Evolutionary conservation across 1,140 invertebrate genomes (phyloP).

Genomic region (Drosophila sulfurigaster): DNA sequence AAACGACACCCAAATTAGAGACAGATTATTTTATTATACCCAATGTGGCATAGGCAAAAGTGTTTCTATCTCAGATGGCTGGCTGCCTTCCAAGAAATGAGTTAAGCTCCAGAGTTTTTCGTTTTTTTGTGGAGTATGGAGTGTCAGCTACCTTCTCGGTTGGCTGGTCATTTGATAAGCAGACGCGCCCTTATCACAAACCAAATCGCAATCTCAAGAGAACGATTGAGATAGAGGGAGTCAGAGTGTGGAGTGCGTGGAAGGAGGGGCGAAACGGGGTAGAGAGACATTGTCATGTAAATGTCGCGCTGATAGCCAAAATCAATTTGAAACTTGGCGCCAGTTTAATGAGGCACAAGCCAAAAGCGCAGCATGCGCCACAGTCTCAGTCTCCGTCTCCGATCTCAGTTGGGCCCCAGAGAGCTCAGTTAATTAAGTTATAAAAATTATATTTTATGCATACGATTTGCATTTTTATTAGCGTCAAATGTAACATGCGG

Average conservation of each 20-base stretch:
- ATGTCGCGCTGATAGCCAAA: constrained; percentile 60
- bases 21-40: constrained; percentile 74
- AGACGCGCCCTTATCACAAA: constrained; percentile 44
- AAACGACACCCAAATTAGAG: constrained; percentile 81
- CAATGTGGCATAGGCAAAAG: constrained; percentile 16
- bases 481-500: constrained; percentile 72
- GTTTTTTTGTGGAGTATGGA: neutral
- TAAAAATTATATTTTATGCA: constrained; percentile 83
- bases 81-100: constrained; percentile 45
- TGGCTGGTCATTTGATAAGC: constrained; percentile 59
- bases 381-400: neutral
- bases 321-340: constrained; percentile 76
- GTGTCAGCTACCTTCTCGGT: constrained; percentile 22
- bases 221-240: neutral
- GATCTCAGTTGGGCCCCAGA: constrained; percentile 16
- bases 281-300: constrained; percentile 67
- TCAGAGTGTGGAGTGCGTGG: neutral
- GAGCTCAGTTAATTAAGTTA: constrained; percentile 75
- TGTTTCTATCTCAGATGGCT: constrained; percentile 35
- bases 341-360: constrained; percentile 72
- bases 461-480: constrained; percentile 81
- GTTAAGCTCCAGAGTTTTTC: constrained; percentile 23
- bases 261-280: neutral
- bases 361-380: constrained; percentile 51
- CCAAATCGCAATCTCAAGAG: constrained; percentile 22